phyloP scores from a whole-genome alignment of 1,140 invertebrate species.

The Oncopeltus fasciatus region DNA sequence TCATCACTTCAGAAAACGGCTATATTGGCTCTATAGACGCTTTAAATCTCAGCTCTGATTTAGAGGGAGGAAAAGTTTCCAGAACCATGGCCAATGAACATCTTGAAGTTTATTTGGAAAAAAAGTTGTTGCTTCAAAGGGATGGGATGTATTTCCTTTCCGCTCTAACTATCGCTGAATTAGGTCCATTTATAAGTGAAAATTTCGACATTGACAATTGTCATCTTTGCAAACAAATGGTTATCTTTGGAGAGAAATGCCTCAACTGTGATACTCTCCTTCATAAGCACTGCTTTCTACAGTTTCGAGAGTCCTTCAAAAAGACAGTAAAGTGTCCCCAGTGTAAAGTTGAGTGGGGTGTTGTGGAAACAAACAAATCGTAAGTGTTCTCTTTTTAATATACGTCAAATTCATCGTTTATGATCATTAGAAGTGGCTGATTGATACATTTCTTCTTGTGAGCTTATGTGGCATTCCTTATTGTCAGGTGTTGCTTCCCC shows the following conservation, averaged over 20 bases:
- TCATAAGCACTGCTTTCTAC: constrained; percentile 4
- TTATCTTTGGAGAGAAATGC: not conserved
- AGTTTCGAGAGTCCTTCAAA: not conserved
- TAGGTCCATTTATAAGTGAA: not conserved
- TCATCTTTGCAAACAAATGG: constrained; percentile 1
- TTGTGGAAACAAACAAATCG: not conserved
- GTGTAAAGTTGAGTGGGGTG: constrained; percentile 4
- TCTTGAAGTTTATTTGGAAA: not conserved
- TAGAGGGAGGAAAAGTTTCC: not conserved
- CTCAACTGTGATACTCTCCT: constrained; percentile 1
- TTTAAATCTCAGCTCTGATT: not conserved
- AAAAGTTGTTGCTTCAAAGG: not conserved
- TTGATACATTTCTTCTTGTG: not conserved
- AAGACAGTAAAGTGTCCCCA: constrained; percentile 1
- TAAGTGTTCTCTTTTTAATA: no score
- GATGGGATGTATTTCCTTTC: constrained; percentile 5
- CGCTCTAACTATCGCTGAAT: not conserved
- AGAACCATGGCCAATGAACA: not conserved
- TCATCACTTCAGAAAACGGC: not conserved
- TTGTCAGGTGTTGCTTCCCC: not conserved
- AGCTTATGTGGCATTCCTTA: constrained; percentile 5
- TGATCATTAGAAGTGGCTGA: no score
- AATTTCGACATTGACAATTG: constrained; percentile 9
- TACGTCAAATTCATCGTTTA: no score
- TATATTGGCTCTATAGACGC: constrained; percentile 5